Conservation (phyloP, 2,797 vertebrate genomes). For the Paedocypris micromegethes region DNA sequence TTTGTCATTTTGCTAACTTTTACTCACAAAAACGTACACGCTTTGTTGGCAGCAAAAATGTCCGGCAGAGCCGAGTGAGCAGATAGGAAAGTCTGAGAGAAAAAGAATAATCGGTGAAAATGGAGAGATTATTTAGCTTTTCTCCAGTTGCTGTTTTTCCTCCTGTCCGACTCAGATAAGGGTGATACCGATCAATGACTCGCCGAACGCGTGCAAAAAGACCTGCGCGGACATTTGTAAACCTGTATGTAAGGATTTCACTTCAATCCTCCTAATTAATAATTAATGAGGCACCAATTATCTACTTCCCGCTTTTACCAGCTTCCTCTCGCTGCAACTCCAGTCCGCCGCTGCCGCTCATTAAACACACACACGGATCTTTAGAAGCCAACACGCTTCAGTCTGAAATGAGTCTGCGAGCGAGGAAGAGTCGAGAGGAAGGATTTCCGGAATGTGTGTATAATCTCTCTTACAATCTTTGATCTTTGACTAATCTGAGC, state of each 20-base stretch:
- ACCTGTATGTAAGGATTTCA: conserved; percentile 23
- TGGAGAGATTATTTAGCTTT: conserved; percentile 26
- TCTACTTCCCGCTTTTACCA: conserved; percentile 32
- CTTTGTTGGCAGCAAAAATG: conserved; percentile 9
- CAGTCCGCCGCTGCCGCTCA: conserved; percentile 2
- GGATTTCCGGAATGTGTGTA: conserved; percentile 7
- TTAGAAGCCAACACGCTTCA: conserved; percentile 9
- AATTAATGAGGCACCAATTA: conserved; percentile 43
- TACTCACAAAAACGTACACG: not conserved
- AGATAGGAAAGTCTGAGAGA: conserved; percentile 10
- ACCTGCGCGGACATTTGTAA: conserved; percentile 24
- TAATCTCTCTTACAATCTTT: conserved; percentile 14
- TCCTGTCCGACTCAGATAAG: conserved; percentile 37
- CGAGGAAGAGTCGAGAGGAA: conserved; percentile 2
- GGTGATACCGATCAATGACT: conserved; percentile 16
- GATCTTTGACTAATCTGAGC: conserved; percentile 24
- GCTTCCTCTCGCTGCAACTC: conserved; percentile 23
- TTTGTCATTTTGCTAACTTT: no score
- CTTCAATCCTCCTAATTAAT: conserved; percentile 38
- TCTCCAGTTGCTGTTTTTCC: conserved; percentile 8
- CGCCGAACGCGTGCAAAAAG: not conserved
- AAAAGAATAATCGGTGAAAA: conserved; percentile 20
- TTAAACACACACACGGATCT: conserved; percentile 19
- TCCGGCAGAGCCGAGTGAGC: conserved; percentile 9
- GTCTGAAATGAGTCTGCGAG: not conserved